Conservation (phyloP, 2,888 invertebrate genomes). For the Deilephila elpenor region DNA sequence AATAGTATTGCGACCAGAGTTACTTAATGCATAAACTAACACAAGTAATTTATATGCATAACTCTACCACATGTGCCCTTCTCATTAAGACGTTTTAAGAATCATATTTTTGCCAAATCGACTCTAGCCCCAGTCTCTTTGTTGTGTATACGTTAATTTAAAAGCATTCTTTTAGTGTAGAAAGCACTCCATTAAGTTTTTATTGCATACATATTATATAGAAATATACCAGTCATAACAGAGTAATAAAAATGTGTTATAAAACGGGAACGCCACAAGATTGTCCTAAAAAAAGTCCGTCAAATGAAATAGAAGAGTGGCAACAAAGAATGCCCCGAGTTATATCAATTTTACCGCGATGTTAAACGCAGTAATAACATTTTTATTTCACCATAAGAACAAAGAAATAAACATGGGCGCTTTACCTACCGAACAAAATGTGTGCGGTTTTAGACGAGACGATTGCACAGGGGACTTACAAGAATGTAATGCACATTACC, state of each 20-base stretch:
- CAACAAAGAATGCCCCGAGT: slow-evolving; percentile 60
- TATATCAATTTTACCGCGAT: slow-evolving; percentile 66
- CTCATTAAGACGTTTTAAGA: not conserved
- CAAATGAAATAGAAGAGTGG: slow-evolving; percentile 57
- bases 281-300: slow-evolving; percentile 46
- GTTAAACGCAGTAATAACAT: slow-evolving; percentile 67
- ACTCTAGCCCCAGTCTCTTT: not conserved
- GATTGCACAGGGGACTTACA: slow-evolving; percentile 27
- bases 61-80: too few species aligned
- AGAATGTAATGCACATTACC: slow-evolving; percentile 2
- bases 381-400: slow-evolving; percentile 65
- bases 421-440: slow-evolving; percentile 39
- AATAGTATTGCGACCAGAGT: too few species aligned
- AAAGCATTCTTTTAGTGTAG: slow-evolving; percentile 24
- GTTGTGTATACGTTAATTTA: not conserved
- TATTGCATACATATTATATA: slow-evolving; percentile 24
- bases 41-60: too few species aligned
- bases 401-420: slow-evolving; percentile 53
- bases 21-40: too few species aligned
- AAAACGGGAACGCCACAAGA: slow-evolving; percentile 42
- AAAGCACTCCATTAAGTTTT: slow-evolving; percentile 14
- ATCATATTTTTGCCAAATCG: not conserved
- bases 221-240: slow-evolving; percentile 26
- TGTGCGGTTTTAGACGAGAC: slow-evolving; percentile 44
- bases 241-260: slow-evolving; percentile 45